Conservation (phyloP, 2,113 vertebrate genomes). For the Stomatorhinus ivindoensis region DNA sequence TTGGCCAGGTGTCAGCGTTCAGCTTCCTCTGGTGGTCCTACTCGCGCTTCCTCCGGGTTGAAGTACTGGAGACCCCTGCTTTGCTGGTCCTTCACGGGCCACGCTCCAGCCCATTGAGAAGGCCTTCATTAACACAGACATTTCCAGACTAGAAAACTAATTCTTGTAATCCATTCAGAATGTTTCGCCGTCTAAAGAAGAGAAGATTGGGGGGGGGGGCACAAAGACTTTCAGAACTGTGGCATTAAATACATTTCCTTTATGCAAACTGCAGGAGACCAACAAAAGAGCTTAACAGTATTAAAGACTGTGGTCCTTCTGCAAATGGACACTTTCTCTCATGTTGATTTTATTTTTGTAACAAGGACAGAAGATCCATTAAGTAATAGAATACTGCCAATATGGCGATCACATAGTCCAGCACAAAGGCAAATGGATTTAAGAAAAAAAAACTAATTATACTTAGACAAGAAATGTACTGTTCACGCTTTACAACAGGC, state of each 20-base stretch:
- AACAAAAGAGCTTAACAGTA: background rate
- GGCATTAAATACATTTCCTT: background rate
- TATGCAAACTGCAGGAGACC: background rate
- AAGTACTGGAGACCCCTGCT: conserved; percentile 25
- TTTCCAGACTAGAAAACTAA: conserved; percentile 18
- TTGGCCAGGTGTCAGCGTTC: background rate
- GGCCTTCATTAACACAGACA: conserved; percentile 26
- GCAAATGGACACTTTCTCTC: background rate
- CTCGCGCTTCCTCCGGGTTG: conserved; percentile 20
- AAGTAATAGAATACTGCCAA: background rate
- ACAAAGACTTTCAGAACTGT: background rate
- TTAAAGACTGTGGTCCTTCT: conserved; percentile 3
- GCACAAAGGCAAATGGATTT: background rate
- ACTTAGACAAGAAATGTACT: background rate
- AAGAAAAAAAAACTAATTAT: background rate
- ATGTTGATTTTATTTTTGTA: background rate
- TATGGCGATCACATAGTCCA: background rate
- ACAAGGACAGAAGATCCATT: background rate
- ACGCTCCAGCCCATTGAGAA: conserved; percentile 29
- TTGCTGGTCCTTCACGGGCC: conserved; percentile 29
- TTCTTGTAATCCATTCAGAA: conserved; percentile 22
- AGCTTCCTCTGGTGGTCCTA: background rate
- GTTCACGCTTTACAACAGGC: background rate
- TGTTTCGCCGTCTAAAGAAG: conserved; percentile 11
- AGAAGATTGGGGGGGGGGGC: background rate